Percentiles rank a stretch among this genome's conserved stretches.
phyloP scores from a whole-genome alignment of 2,797 vertebrate genomes.

The Spizella passerina region DNA sequence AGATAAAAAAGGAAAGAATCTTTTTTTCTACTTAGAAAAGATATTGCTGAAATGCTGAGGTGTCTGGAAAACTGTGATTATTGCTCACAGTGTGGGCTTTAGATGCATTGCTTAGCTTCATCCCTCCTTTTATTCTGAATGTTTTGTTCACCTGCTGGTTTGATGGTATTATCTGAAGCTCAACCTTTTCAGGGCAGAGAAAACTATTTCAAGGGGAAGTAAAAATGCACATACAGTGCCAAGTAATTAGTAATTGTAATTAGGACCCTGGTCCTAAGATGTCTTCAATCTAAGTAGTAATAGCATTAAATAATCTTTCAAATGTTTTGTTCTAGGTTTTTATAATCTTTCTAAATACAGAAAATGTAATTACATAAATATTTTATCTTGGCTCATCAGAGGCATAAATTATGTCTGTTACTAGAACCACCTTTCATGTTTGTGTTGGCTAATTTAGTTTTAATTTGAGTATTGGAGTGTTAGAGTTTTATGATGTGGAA shows the following conservation, averaged over 20 bases:
- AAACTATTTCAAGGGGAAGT: neutral
- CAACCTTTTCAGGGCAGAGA: neutral
- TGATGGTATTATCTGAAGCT: neutral
- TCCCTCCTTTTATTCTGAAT: neutral
- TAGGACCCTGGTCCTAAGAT: neutral
- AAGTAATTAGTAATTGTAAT: conserved; percentile 4
- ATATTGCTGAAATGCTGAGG: neutral
- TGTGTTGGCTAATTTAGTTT: neutral
- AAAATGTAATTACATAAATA: neutral
- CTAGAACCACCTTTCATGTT: neutral
- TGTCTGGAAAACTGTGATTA: conserved; percentile 6
- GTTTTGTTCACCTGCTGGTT: neutral
- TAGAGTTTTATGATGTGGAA: neutral
- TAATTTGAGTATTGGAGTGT: neutral
- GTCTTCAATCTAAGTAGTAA: neutral
- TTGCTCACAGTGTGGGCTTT: neutral
- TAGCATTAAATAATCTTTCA: neutral
- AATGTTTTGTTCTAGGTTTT: neutral
- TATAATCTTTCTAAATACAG: neutral
- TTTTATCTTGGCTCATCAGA: neutral
- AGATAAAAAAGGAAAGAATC: neutral
- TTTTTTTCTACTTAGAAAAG: neutral
- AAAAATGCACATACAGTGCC: neutral
- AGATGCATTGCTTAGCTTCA: neutral
- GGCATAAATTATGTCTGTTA: neutral